These are phyloP conservation scores for Harpegnathos saltator DNA, from an alignment of 1,140 invertebrate species.

Conservation along the genomic window DNA sequence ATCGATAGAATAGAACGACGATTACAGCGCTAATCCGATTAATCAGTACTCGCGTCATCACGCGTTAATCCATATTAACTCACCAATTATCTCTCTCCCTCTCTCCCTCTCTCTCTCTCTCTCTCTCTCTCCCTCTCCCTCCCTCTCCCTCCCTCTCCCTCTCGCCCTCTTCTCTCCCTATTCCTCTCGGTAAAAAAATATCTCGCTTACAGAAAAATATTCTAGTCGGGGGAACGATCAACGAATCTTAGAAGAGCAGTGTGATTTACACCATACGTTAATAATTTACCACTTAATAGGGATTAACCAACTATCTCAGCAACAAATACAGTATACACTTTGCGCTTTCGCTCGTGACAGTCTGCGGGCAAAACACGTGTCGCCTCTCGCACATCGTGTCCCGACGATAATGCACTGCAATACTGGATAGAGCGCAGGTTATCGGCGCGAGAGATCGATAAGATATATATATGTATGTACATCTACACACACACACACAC, in stretches of 20 bases:
- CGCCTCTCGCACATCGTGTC: constrained; percentile 17
- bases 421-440: constrained; percentile 10
- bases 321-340: constrained; percentile 21
- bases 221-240: constrained; percentile 22
- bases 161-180: no score
- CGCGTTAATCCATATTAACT: constrained; percentile 16
- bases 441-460: no score
- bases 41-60: constrained; percentile 17
- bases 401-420: constrained; percentile 1
- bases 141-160: constrained; percentile 11
- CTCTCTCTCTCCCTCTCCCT: background rate
- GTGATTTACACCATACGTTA: background rate
- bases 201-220: constrained; percentile 45
- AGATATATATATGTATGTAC: no score
- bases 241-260: constrained; percentile 44
- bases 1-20: constrained; percentile 31
- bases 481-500: no score
- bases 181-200: constrained; percentile 50
- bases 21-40: constrained; percentile 37
- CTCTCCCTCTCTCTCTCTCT: constrained; percentile 18
- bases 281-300: constrained; percentile 41
- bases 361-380: background rate
- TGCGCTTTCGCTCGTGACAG: constrained; percentile 3
- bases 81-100: background rate
- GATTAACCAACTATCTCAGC: constrained; percentile 25